A percentile compares a stretch with the other conserved stretches of the same genome.
Conservation (phyloP, 2,888 invertebrate genomes). For the Camponotus fellah region DNA sequence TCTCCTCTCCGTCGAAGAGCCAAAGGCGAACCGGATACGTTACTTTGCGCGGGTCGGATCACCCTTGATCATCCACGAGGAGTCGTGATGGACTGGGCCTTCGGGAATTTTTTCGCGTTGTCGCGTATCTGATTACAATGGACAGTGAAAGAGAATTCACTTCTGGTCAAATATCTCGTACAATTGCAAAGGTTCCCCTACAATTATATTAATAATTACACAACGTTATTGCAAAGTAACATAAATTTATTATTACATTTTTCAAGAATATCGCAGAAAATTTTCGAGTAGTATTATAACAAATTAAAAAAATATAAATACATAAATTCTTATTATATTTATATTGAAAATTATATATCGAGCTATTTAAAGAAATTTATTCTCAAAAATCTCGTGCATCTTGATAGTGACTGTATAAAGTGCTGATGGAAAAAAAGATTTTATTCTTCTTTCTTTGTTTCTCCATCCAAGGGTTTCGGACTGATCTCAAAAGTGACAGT, state of each 20-base stretch:
- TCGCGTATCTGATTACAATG: constrained; percentile 53
- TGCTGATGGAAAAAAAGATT: constrained; percentile 36
- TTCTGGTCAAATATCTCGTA: constrained; percentile 27
- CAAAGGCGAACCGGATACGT: constrained; percentile 83
- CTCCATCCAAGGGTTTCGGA: constrained; percentile 26
- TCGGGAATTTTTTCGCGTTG: constrained; percentile 42
- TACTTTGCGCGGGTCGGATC: constrained; percentile 62
- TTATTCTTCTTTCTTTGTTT: constrained; percentile 9
- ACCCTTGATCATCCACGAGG: constrained; percentile 52
- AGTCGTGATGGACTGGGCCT: constrained; percentile 61
- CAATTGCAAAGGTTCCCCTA: background rate
- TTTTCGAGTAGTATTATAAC: background rate
- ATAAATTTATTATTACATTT: background rate
- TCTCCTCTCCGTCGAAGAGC: constrained; percentile 67
- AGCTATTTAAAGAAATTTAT: background rate
- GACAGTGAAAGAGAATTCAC: constrained; percentile 31
- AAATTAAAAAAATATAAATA: background rate
- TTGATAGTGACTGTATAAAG: constrained; percentile 30
- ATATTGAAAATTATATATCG: background rate
- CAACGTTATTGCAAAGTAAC: background rate
- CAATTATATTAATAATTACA: constrained; percentile 18
- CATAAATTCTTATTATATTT: background rate
- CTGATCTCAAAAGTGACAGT: constrained; percentile 64
- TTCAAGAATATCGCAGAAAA: background rate
- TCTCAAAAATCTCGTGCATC: constrained; percentile 18